Conservation (phyloP, 2,113 vertebrate genomes). For the Fregetta grallaria region DNA sequence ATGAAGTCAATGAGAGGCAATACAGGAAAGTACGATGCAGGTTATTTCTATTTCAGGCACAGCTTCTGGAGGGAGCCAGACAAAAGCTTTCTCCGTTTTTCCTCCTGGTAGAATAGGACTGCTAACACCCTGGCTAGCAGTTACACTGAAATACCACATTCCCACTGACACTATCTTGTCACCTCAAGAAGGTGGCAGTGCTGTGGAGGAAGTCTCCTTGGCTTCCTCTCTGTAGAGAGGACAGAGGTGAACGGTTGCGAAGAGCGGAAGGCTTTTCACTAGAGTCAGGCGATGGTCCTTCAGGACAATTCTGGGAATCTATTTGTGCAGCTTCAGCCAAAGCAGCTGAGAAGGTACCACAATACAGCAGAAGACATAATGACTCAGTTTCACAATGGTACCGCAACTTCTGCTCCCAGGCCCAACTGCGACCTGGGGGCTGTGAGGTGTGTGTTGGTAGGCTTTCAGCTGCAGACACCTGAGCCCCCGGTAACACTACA, state of each 20-base stretch:
- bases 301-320: not conserved
- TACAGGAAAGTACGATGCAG: not conserved
- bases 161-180: not conserved
- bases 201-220: not conserved
- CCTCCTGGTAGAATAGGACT: not conserved
- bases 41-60: not conserved
- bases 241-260: slow-evolving; percentile 4
- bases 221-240: not conserved
- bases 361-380: not conserved
- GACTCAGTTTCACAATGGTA: not conserved
- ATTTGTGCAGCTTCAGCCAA: not conserved
- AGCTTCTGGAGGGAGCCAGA: not conserved
- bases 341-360: not conserved
- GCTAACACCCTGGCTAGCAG: not conserved
- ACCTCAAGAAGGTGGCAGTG: not conserved
- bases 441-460: not conserved
- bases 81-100: not conserved
- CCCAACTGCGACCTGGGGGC: not conserved
- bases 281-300: not conserved
- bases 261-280: not conserved
- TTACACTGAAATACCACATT: not conserved
- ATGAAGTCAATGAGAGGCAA: not conserved
- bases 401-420: not conserved
- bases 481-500: not conserved
- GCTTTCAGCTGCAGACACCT: not conserved